Conservation (phyloP, 2,797 vertebrate species). For the Salmo trutta region DNA sequence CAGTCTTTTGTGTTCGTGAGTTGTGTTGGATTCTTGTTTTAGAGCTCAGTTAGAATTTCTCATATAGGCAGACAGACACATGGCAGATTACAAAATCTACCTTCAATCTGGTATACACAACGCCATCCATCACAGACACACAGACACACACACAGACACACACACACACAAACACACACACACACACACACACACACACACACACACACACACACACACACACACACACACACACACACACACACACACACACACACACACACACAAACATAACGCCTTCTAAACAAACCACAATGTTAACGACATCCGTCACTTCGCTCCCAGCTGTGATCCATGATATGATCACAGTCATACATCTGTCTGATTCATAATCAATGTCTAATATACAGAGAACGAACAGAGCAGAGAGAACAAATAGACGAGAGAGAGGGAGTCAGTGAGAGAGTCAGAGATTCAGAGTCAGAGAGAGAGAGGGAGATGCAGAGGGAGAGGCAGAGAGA, state of each 20-base stretch:
- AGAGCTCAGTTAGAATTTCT: background rate
- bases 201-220: background rate
- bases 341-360: background rate
- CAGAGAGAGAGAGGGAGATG: background rate
- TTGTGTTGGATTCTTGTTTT: background rate
- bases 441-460: background rate
- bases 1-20: background rate
- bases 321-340: conserved; percentile 9
- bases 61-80: background rate
- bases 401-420: background rate
- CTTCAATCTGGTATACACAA: background rate
- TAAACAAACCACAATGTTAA: background rate
- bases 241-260: no score
- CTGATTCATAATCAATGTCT: conserved; percentile 11
- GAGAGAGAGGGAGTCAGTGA: background rate
- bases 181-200: background rate
- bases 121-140: background rate
- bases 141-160: background rate
- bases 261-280: background rate
- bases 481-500: background rate
- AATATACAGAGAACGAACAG: background rate
- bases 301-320: conserved; percentile 1
- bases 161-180: background rate
- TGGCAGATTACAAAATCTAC: background rate
- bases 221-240: background rate